Evolutionary conservation across 2,888 invertebrate genomes (phyloP).

Genomic region (Cinara cedri): DNA sequence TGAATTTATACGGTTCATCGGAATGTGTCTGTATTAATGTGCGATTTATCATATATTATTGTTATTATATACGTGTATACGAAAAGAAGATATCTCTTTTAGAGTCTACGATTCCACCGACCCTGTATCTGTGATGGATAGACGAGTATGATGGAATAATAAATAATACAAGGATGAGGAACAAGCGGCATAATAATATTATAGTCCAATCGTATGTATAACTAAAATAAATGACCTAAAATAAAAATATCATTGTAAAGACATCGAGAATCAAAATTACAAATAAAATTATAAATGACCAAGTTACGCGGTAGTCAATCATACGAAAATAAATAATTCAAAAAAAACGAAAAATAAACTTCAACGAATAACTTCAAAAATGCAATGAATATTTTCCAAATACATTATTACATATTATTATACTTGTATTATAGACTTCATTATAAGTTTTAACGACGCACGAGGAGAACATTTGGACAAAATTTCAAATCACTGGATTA

Average conservation of each 20-base stretch:
- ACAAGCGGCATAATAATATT: constrained; percentile 1
- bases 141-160: constrained; percentile 25
- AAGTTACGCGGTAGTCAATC: neutral
- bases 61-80: neutral
- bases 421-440: too few relatives aligned
- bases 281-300: constrained; percentile 1
- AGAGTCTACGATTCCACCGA: constrained; percentile 5
- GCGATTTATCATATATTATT: constrained; percentile 39
- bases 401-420: too few relatives aligned
- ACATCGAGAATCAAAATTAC: constrained; percentile 9
- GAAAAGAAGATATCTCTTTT: constrained; percentile 41
- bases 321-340: neutral
- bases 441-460: too few relatives aligned
- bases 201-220: constrained; percentile 1
- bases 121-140: constrained; percentile 38
- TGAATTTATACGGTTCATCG: constrained; percentile 41
- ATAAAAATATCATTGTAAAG: constrained; percentile 39
- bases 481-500: too few relatives aligned
- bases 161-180: constrained; percentile 7
- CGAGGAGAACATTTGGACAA: too few relatives aligned
- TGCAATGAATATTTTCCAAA: too few relatives aligned
- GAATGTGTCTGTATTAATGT: constrained; percentile 54
- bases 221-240: neutral
- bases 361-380: neutral
- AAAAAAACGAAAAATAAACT: neutral